These are phyloP conservation scores for Trichechus manatus DNA, from an alignment of 2,113 vertebrate genomes.

Conservation along the genomic window DNA sequence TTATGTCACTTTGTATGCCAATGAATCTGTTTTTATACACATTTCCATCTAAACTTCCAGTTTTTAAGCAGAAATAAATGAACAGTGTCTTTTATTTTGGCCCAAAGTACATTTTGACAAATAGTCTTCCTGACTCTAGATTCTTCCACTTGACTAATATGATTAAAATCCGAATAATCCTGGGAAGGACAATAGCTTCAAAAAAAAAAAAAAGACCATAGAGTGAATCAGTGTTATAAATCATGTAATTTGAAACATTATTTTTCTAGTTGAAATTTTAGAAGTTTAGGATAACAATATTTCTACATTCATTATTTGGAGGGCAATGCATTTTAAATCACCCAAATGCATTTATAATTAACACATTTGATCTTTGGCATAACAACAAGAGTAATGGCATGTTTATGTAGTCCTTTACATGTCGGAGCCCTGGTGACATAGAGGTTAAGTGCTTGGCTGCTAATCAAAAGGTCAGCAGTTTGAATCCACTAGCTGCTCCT, in stretches of 20 bases:
- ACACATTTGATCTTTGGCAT: neutral
- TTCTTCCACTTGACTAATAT: constrained; percentile 72
- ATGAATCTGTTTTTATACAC: constrained; percentile 69
- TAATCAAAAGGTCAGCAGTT: too few species aligned
- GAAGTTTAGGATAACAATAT: neutral
- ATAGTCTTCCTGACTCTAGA: constrained; percentile 84
- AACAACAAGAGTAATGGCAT: neutral
- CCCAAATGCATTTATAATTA: neutral
- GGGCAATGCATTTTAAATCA: neutral
- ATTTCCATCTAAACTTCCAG: constrained; percentile 75
- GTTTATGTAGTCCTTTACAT: neutral
- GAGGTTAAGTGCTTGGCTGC: too few species aligned
- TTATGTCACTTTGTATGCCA: constrained; percentile 75
- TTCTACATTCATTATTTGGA: constrained; percentile 41
- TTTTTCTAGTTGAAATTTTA: constrained; percentile 19
- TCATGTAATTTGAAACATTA: constrained; percentile 66
- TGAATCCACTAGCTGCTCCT: too few species aligned
- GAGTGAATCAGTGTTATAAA: constrained; percentile 81
- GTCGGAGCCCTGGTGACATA: too few species aligned
- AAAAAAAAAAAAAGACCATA: constrained; percentile 66
- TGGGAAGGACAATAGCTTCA: neutral
- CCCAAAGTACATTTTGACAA: constrained; percentile 90
- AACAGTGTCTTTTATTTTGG: constrained; percentile 87
- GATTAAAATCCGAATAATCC: constrained; percentile 79
- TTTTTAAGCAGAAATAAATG: constrained; percentile 91